Evolutionary conservation across 2,113 vertebrate genomes (phyloP), one percentile per base, ranked within the genome.

Genomic region (Reinhardtius hippoglossoides): DNA sequence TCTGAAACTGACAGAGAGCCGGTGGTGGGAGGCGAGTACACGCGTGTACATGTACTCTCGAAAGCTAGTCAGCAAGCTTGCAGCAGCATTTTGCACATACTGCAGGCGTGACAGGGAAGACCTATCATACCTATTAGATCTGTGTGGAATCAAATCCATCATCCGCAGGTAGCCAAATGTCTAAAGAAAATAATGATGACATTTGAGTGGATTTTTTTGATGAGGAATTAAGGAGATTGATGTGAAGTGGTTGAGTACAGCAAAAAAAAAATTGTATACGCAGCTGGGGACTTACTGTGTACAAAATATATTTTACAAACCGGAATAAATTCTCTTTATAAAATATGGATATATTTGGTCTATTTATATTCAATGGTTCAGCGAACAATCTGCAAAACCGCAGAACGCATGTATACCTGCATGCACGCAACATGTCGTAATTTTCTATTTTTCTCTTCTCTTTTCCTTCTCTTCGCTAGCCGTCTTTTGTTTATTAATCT

Each of bases 401-500:
- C 14, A 4, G 27, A 74, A 57, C 16, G 7, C 44, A 59, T 24
- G 23, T 31, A 80, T 76, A 77, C 37, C 63, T 23, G 23, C 26
- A 82, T 76, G 72, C 52, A 65, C 52, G 79, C 57, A 87, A 13
- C 37, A 68, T 67, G 55, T 40, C 27, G 73, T 80, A 5, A 70
- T 87, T 90, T 92, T 76, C 64, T 59, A 80, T 82, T 81, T 26
- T 26, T 76, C 68, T 71, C 71, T n/a, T 71, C 59, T 64, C 21
- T 72, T 72, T 82, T 84, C 79, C n/a, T n/a, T n/a, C n/a, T n/a
- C 67, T 88, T 78, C 24, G 7, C 60, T 59, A 57, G 70, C 75
- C 80, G 81, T 85, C 81, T 84, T 87, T 91, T 89, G 83, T 91
- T 88, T 90, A 82, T 90, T 87, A 55, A 54, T 54, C 26, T 54